Percentiles rank a stretch among this genome's conserved stretches.
phyloP scores from a whole-genome alignment of 2,888 invertebrate species.

The Phyllotreta cruciferae region DNA sequence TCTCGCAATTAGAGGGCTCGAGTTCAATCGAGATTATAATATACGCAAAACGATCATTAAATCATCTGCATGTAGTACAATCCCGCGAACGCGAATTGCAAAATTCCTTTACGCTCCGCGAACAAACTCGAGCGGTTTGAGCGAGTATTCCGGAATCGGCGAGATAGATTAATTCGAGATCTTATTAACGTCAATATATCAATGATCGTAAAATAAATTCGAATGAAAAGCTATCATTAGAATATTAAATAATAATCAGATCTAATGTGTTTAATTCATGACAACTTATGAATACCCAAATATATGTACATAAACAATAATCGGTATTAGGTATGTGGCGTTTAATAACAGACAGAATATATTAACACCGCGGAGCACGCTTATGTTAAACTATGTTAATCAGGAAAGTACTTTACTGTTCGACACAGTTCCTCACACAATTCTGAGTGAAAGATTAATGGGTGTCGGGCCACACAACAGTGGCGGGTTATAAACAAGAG shows the following conservation, averaged over 20 bases:
- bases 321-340: constrained; percentile 48
- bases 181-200: constrained; percentile 23
- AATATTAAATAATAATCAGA: constrained; percentile 33
- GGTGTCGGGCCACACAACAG: constrained; percentile 36
- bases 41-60: too few relatives aligned
- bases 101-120: not conserved
- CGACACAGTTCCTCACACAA: constrained; percentile 40
- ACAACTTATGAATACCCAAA: constrained; percentile 35
- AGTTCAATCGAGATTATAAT: too few relatives aligned
- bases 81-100: not conserved
- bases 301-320: constrained; percentile 40
- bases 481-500: constrained; percentile 2
- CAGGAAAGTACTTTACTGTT: constrained; percentile 45
- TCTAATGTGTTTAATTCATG: constrained; percentile 34
- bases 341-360: constrained; percentile 49
- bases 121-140: not conserved
- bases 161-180: constrained; percentile 10
- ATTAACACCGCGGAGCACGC: constrained; percentile 51
- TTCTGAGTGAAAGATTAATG: constrained; percentile 45
- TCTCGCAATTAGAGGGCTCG: too few relatives aligned
- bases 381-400: constrained; percentile 55
- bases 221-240: constrained; percentile 29
- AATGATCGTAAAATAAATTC: constrained; percentile 26
- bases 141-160: not conserved
- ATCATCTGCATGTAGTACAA: not conserved